Percentiles rank a stretch among this genome's conserved stretches.
phyloP scores from a whole-genome alignment of 2,797 vertebrate genomes.

The Remorina albescens region DNA sequence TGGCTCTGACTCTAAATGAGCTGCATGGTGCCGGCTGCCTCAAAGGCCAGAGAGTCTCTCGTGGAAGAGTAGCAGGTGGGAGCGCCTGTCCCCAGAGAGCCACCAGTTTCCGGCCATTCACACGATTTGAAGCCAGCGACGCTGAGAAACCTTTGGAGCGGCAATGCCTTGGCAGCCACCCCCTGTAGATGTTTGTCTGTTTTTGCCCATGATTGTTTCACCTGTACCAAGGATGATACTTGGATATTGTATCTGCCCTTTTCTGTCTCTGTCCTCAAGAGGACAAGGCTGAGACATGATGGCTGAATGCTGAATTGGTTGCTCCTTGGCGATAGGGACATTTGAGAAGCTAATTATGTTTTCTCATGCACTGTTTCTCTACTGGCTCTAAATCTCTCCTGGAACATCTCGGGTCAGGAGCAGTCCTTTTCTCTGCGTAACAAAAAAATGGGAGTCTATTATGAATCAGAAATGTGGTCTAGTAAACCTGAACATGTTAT shows the following conservation, averaged over 20 bases:
- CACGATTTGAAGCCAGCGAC: conserved; percentile 47
- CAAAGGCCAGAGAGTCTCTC: conserved; percentile 39
- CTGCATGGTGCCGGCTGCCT: conserved; percentile 52
- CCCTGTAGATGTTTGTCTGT: conserved; percentile 57
- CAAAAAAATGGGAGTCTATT: conserved; percentile 55
- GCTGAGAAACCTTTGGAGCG: conserved; percentile 53
- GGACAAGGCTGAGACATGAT: conserved; percentile 44
- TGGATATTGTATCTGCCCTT: conserved; percentile 8
- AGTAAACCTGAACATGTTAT: conserved; percentile 69
- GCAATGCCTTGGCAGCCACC: conserved; percentile 44
- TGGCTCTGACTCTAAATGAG: conserved; percentile 50
- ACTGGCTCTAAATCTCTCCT: conserved; percentile 59
- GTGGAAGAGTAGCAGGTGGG: conserved; percentile 63
- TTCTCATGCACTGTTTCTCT: conserved; percentile 66
- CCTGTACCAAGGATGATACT: conserved; percentile 23
- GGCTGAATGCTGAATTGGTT: conserved; percentile 67
- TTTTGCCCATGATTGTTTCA: conserved; percentile 47
- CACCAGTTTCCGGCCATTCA: conserved; percentile 54
- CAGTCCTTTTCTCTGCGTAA: conserved; percentile 32
- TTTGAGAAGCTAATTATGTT: conserved; percentile 80
- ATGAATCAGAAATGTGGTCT: conserved; percentile 58
- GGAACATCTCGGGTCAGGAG: conserved; percentile 69
- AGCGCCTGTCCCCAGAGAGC: conserved; percentile 48
- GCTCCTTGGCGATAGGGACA: conserved; percentile 69
- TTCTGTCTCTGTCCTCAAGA: conserved; percentile 37